phyloP scores from a whole-genome alignment of 2,113 vertebrate genomes.

The Gopherus flavomarginatus region DNA sequence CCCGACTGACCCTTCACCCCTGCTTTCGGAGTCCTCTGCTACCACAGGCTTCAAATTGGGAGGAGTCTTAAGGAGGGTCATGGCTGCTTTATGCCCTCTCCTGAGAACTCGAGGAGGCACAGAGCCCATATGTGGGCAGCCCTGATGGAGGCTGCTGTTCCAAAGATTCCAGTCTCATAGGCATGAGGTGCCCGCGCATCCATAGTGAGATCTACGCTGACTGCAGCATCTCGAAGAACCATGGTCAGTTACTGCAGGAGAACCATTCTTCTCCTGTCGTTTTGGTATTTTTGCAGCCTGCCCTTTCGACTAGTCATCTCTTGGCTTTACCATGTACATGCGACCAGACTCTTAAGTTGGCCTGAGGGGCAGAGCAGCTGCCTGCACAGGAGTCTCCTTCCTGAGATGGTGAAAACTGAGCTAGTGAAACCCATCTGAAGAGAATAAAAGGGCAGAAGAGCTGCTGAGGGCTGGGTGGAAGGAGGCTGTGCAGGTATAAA shows the following conservation, averaged over 20 bases:
- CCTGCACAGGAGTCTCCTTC: background rate
- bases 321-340: background rate
- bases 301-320: background rate
- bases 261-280: background rate
- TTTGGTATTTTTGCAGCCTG: background rate
- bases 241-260: background rate
- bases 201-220: too few species aligned
- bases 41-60: background rate
- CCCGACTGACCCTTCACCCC: background rate
- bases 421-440: background rate
- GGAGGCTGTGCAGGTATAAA: background rate
- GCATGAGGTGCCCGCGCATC: too few species aligned
- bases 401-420: fast-evolving
- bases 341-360: background rate
- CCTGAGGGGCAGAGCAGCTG: background rate
- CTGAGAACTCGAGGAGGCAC: background rate
- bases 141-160: background rate
- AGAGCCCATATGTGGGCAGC: background rate
- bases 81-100: background rate
- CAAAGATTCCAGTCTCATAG: background rate
- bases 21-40: background rate
- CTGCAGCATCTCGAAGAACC: background rate
- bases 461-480: background rate
- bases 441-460: background rate
- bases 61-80: background rate